Conservation (phyloP, 1,140 invertebrate species). For the Leptestheria dahalacensis region DNA sequence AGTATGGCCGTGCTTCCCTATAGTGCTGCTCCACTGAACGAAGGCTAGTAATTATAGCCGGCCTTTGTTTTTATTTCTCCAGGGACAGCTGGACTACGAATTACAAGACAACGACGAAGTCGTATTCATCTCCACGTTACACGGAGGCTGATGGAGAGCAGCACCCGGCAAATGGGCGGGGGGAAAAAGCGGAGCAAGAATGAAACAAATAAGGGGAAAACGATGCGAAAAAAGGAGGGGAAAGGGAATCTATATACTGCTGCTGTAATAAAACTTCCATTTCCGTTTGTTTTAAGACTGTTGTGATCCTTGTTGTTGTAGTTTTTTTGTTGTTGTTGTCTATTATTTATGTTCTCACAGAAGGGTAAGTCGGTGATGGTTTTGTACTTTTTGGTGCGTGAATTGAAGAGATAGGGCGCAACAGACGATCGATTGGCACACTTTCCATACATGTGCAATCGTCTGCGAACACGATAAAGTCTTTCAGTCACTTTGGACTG, state of each 20-base stretch:
- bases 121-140: conserved; percentile 53
- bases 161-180: too few relatives aligned
- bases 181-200: too few relatives aligned
- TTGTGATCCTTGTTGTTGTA: too few relatives aligned
- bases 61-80: conserved; percentile 23
- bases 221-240: too few relatives aligned
- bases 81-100: conserved; percentile 45
- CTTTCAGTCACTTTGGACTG: not conserved
- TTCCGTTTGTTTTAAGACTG: too few relatives aligned
- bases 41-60: conserved; percentile 1
- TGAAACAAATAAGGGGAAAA: too few relatives aligned
- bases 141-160: conserved; percentile 41
- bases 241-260: too few relatives aligned
- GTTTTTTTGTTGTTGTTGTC: not conserved
- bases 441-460: not conserved
- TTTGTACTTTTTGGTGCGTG: not conserved
- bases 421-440: not conserved
- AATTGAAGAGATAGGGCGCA: not conserved
- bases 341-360: too few relatives aligned
- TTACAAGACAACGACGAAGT: conserved; percentile 42
- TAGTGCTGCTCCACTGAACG: too few relatives aligned
- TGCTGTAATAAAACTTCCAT: too few relatives aligned
- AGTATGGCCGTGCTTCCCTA: too few relatives aligned
- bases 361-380: not conserved
- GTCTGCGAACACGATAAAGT: not conserved